Evolutionary conservation across 2,888 invertebrate species (phyloP).

Genomic region (Euspilapteryx auroguttella): DNA sequence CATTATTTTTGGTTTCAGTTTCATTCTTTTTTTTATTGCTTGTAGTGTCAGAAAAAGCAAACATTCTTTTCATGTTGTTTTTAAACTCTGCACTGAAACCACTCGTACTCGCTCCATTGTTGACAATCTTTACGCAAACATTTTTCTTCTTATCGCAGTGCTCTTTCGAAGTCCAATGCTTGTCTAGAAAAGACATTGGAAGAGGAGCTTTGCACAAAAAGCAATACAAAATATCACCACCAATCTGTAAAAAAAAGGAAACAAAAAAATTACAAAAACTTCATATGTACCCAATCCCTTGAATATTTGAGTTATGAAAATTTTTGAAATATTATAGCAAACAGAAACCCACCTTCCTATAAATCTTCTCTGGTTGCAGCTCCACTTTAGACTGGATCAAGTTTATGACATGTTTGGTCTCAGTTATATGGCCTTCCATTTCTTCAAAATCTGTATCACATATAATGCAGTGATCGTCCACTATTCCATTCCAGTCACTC

Average conservation of each 20-base stretch:
- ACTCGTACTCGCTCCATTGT: constrained; percentile 3
- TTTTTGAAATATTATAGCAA: too few species aligned
- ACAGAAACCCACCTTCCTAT: constrained; percentile 20
- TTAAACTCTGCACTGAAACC: constrained; percentile 2
- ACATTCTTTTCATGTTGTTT: constrained; percentile 3
- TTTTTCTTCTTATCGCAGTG: constrained; percentile 3
- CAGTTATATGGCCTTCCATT: constrained; percentile 13
- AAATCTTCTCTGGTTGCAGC: constrained; percentile 12
- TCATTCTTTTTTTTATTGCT: not conserved
- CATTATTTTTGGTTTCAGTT: constrained; percentile 4
- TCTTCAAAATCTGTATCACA: constrained; percentile 14
- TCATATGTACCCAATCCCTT: too few species aligned
- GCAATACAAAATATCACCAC: constrained; percentile 18
- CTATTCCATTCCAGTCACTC: constrained; percentile 23
- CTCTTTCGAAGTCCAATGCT: constrained; percentile 11
- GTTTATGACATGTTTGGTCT: constrained; percentile 17
- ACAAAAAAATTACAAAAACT: too few species aligned
- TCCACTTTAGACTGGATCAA: constrained; percentile 16
- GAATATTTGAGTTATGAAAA: too few species aligned
- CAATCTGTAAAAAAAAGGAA: constrained; percentile 26
- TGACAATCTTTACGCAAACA: constrained; percentile 3
- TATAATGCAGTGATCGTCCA: constrained; percentile 16
- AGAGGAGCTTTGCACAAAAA: constrained; percentile 21
- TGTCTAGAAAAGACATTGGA: constrained; percentile 7
- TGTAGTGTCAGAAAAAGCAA: not conserved